Conservation (phyloP, 2,888 invertebrate species). For the Tachina fera region DNA sequence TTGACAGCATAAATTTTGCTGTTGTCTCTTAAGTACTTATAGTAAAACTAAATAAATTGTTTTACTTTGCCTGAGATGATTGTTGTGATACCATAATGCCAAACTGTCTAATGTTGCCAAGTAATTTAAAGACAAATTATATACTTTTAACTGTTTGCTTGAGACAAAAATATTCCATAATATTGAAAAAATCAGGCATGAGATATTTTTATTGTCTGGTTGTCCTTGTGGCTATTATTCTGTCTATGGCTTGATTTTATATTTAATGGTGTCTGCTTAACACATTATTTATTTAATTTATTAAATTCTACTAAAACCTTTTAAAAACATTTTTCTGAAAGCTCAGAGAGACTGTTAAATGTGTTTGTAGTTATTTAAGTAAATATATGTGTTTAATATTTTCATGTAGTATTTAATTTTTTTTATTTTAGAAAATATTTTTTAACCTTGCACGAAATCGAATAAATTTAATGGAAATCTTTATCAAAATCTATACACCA, state of each 20-base stretch:
- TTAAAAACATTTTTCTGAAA: too few relatives aligned
- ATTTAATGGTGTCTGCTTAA: neutral
- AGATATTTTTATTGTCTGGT: neutral
- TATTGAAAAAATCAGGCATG: neutral
- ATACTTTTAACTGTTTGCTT: neutral
- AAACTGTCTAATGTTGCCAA: slow-evolving; percentile 17
- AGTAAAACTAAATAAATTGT: neutral
- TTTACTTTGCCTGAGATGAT: neutral
- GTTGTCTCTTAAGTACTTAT: slow-evolving; percentile 9
- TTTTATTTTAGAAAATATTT: too few relatives aligned
- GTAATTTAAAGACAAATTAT: slow-evolving; percentile 2
- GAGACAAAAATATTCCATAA: neutral
- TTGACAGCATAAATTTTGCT: neutral
- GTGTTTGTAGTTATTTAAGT: too few relatives aligned
- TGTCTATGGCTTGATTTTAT: neutral
- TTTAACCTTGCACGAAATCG: too few relatives aligned
- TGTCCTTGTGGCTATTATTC: neutral
- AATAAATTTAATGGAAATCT: too few relatives aligned
- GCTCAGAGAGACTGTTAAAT: too few relatives aligned
- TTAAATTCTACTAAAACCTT: neutral
- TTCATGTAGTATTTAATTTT: too few relatives aligned
- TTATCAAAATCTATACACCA: too few relatives aligned
- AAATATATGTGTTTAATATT: too few relatives aligned
- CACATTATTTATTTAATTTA: slow-evolving; percentile 18
- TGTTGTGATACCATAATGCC: slow-evolving; percentile 16